These are phyloP conservation scores for Parambassis ranga DNA, from an alignment of 2,797 vertebrate genomes.

Conservation along the genomic window DNA sequence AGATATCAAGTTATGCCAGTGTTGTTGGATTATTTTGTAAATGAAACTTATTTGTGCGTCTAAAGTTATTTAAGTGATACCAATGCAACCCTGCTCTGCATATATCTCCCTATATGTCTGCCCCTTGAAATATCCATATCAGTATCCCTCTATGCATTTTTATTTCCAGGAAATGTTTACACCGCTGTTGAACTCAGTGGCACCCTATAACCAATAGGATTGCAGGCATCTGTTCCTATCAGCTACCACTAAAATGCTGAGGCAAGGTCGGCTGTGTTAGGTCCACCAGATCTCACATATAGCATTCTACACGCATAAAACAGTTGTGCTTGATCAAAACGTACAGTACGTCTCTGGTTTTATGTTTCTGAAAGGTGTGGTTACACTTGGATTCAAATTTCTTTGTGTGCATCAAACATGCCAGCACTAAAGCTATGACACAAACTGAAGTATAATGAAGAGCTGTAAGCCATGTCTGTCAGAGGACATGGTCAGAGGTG, in stretches of 20 bases:
- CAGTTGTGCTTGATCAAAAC: too few relatives aligned
- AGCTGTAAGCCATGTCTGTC: too few relatives aligned
- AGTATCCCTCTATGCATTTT: constrained; percentile 32
- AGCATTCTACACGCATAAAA: too few relatives aligned
- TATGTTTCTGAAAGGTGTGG: too few relatives aligned
- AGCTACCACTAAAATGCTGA: not conserved
- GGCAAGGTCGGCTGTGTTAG: not conserved
- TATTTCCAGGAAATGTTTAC: constrained; percentile 23
- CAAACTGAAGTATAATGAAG: too few relatives aligned
- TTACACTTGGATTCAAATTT: too few relatives aligned
- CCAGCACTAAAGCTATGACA: too few relatives aligned
- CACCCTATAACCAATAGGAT: not conserved
- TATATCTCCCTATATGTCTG: not conserved
- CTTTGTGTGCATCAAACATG: too few relatives aligned
- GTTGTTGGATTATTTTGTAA: constrained; percentile 51
- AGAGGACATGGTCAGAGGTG: too few relatives aligned
- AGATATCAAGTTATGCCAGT: constrained; percentile 64
- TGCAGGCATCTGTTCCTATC: constrained; percentile 13
- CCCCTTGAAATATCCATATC: constrained; percentile 20
- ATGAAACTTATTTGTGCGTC: constrained; percentile 50
- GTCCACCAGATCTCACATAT: too few relatives aligned
- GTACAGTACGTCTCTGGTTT: too few relatives aligned
- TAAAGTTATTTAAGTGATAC: constrained; percentile 59
- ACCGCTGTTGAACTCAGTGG: constrained; percentile 9
- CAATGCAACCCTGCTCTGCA: not conserved